Conservation (phyloP, 2,113 vertebrate genomes). For the Gnathonemus echidnorhynchus region DNA sequence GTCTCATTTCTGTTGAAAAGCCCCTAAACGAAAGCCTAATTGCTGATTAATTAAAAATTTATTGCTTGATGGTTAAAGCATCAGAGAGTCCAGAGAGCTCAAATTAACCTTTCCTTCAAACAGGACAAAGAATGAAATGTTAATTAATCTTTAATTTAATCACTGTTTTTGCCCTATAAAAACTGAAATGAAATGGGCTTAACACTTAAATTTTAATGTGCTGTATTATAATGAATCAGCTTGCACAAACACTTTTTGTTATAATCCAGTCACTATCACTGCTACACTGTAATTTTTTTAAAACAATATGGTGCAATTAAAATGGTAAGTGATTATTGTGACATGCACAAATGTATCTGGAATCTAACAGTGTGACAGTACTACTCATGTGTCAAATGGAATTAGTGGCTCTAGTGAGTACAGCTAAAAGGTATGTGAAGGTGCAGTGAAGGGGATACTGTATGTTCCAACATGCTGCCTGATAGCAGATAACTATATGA, state of each 20-base stretch:
- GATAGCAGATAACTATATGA: not conserved
- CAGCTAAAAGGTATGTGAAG: not conserved
- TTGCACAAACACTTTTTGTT: not conserved
- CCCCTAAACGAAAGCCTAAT: constrained; percentile 24
- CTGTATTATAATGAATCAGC: not conserved
- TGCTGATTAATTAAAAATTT: constrained; percentile 35
- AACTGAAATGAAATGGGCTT: constrained; percentile 1
- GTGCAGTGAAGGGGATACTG: not conserved
- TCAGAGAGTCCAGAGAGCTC: constrained; percentile 29
- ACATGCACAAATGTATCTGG: not conserved
- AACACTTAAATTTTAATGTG: not conserved
- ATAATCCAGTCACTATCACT: not conserved
- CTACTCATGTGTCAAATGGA: not conserved
- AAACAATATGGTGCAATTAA: not conserved
- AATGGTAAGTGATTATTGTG: not conserved
- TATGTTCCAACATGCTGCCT: not conserved
- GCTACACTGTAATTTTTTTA: not conserved
- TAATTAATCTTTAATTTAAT: constrained; percentile 39
- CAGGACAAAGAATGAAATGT: constrained; percentile 29
- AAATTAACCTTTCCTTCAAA: constrained; percentile 40
- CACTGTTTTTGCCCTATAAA: constrained; percentile 15
- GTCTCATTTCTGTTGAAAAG: constrained; percentile 18
- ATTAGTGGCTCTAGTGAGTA: not conserved
- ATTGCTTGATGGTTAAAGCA: constrained; percentile 34
- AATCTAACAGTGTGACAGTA: not conserved